phyloP scores from a whole-genome alignment of 2,797 vertebrate genomes.

The Anableps anableps region DNA sequence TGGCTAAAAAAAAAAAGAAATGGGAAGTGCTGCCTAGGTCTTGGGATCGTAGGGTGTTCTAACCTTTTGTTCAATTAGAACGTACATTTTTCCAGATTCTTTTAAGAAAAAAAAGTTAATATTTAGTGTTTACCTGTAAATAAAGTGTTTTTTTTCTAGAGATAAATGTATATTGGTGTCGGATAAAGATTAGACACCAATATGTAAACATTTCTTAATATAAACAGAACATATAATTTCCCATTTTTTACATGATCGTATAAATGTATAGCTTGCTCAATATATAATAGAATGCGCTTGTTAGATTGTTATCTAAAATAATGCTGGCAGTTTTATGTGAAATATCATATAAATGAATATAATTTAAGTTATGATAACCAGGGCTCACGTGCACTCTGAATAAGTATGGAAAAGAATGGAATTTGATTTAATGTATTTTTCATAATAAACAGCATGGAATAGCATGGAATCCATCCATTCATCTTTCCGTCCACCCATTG shows the following conservation, averaged over 20 bases:
- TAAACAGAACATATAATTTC: background rate
- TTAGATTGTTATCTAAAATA: conserved; percentile 14
- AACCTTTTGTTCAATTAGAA: background rate
- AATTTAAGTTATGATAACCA: too few species aligned
- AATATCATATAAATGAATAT: too few species aligned
- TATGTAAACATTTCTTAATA: too few species aligned
- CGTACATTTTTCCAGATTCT: background rate
- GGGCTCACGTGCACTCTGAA: too few species aligned
- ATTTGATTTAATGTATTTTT: too few species aligned
- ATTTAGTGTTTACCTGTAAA: background rate
- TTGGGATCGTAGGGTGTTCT: background rate
- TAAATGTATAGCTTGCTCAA: too few species aligned
- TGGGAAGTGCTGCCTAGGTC: background rate
- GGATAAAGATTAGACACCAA: background rate
- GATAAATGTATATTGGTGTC: background rate
- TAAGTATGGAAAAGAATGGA: too few species aligned
- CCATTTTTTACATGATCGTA: too few species aligned
- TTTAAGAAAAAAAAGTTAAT: background rate
- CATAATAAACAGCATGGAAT: too few species aligned
- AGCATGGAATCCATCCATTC: too few species aligned
- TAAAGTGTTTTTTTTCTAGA: background rate
- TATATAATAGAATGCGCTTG: conserved; percentile 2
- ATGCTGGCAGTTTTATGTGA: background rate
- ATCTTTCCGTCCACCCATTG: too few species aligned
- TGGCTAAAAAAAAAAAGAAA: background rate